A percentile compares a stretch with the other conserved stretches of the same genome.
These are phyloP conservation scores for Capitulum mitella DNA, from an alignment of 2,888 invertebrate genomes.

Conservation along the genomic window DNA sequence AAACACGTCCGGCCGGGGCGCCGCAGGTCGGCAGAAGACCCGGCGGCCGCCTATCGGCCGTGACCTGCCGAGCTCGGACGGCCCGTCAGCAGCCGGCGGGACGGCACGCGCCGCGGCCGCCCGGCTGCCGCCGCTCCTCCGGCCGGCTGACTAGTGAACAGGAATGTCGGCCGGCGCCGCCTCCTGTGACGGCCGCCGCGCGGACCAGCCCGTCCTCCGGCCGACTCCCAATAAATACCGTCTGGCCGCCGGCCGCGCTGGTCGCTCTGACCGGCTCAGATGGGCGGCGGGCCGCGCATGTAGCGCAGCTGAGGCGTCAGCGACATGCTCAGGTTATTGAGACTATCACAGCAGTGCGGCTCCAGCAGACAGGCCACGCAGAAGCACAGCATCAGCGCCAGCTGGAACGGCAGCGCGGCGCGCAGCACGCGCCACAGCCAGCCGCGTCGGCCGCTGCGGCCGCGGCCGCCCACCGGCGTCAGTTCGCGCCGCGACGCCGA, in stretches of 20 bases:
- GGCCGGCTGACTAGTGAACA: slow-evolving; percentile 31
- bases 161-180: slow-evolving; percentile 38
- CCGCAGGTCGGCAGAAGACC: too few species aligned
- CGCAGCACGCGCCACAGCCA: slow-evolving; percentile 65
- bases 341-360: slow-evolving; percentile 66
- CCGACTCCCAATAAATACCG: too few species aligned
- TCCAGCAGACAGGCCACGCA: slow-evolving; percentile 66
- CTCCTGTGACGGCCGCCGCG: too few species aligned
- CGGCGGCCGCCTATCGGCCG: too few species aligned
- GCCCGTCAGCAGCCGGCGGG: too few species aligned
- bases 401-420: slow-evolving; percentile 67
- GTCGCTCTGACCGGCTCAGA: too few species aligned
- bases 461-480: slow-evolving; percentile 51
- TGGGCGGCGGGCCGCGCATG: slow-evolving; percentile 72
- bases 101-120: too few species aligned
- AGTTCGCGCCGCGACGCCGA: slow-evolving; percentile 56
- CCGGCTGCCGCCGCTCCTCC: too few species aligned
- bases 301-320: slow-evolving; percentile 73
- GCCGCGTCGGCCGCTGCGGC: slow-evolving; percentile 51
- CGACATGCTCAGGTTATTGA: slow-evolving; percentile 66
- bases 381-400: slow-evolving; percentile 63
- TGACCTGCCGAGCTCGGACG: too few species aligned
- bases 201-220: too few species aligned
- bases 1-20: too few species aligned
- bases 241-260: too few species aligned